Evolutionary conservation across 2,888 invertebrate species (phyloP), one percentile per base, ranked within the genome.

Genomic region (Heteromyza rotundicornis): DNA sequence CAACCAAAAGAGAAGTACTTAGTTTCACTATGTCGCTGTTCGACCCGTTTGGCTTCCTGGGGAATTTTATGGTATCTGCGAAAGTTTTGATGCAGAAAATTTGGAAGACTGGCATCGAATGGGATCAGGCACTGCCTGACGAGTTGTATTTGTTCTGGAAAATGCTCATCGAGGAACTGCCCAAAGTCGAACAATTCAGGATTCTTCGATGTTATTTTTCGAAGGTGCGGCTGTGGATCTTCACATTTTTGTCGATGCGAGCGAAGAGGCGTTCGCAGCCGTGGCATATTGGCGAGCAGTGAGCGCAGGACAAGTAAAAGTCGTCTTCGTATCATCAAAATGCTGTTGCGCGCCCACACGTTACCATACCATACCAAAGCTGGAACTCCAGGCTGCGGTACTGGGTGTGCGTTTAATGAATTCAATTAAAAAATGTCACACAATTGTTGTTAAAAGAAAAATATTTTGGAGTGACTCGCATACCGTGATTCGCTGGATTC

Each of bases 41-140:
- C 40, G 40, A 56, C n/a, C 56, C 56, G n/a, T 56, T 56, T 24
- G 56, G 56, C 3, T 23, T 56, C 22, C 8, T 44, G 17, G 56
- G 19, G 2, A 14, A 56, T 10, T 20, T 22, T 12, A 22, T 22
- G 10, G 14, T 56, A 14, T 19, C 3, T 14, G 44, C 12, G 16
- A 56, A 56, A 20, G 1, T 56, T 2, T 17, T 56, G 7, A 3
- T 56, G 56, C 40, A 56, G 14, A 19, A 17, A 7, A 20, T 14
- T 20, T 47, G 47, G 47, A 3, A 20, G 20, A 7, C 2, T 2
- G 10, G 14, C 17, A 20, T 47, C 3, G 7, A 17, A 20, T 47
- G 47, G 17, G 20, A 47, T 7, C 19, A 47, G 20, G 10, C 40
- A 40, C 40, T 40, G n/a, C 40, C 47, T 14, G 10, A 40, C n/a